Percentiles rank a stretch among this genome's conserved stretches.
Conservation (phyloP, 2,888 invertebrate species). For the Pycnomerus fuliginosus region DNA sequence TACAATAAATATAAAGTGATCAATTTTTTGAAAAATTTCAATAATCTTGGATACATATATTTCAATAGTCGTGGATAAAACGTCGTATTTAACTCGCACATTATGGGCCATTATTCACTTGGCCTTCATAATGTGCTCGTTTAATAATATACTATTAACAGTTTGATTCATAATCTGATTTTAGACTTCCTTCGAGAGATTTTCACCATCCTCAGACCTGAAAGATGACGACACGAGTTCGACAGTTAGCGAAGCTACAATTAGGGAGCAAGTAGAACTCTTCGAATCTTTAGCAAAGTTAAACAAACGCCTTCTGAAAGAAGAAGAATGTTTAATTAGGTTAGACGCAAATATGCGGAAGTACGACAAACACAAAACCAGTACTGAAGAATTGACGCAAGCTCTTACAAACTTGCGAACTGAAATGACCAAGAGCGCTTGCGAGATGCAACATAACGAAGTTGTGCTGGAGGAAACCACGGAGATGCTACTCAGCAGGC, state of each 20-base stretch:
- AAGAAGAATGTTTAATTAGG: slow-evolving; percentile 71
- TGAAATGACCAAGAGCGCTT: slow-evolving; percentile 51
- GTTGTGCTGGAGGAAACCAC: slow-evolving; percentile 50
- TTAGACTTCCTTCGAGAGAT: slow-evolving; percentile 46
- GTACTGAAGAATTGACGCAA: slow-evolving; percentile 43
- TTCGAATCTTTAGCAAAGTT: slow-evolving; percentile 71
- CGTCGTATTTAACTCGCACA: too few relatives aligned
- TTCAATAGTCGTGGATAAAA: too few relatives aligned
- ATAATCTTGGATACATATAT: too few relatives aligned
- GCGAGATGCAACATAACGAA: slow-evolving; percentile 53
- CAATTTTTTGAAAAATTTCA: too few relatives aligned
- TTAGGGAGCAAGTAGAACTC: slow-evolving; percentile 66
- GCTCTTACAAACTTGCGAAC: slow-evolving; percentile 44
- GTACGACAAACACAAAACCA: slow-evolving; percentile 45
- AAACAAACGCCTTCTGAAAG: slow-evolving; percentile 71
- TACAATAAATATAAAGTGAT: too few relatives aligned
- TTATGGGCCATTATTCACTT: too few relatives aligned
- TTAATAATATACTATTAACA: slow-evolving; percentile 10
- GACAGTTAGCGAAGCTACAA: slow-evolving; percentile 58
- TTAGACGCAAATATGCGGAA: slow-evolving; percentile 59
- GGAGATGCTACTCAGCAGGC: slow-evolving; percentile 44
- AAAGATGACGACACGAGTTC: slow-evolving; percentile 49
- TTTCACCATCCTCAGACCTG: slow-evolving; percentile 48
- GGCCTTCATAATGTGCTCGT: too few relatives aligned
- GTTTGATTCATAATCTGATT: too few relatives aligned